Evolutionary conservation across 2,888 invertebrate genomes (phyloP).

Genomic region (Apamea anceps): DNA sequence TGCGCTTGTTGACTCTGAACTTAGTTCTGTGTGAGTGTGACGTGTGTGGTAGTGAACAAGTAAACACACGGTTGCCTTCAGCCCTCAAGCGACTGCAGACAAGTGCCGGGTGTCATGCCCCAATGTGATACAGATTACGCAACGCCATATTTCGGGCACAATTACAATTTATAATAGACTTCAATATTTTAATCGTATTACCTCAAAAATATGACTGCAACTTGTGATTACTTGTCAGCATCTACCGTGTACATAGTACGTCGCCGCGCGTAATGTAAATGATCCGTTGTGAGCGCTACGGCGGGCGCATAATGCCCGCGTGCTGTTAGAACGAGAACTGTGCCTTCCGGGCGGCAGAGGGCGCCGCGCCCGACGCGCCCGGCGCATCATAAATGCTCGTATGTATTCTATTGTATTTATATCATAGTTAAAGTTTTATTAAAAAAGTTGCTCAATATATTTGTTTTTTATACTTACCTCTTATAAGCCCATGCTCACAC

Average conservation of each 20-base stretch:
- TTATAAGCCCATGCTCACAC: neutral
- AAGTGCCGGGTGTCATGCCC: neutral
- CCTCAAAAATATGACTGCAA: slow-evolving; percentile 28
- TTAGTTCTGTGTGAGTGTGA: slow-evolving; percentile 20
- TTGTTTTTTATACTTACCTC: slow-evolving; percentile 42
- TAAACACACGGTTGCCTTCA: slow-evolving; percentile 39
- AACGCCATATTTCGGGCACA: slow-evolving; percentile 28
- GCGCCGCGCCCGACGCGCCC: slow-evolving; percentile 72
- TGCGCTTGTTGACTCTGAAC: slow-evolving; percentile 1
- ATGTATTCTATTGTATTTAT: slow-evolving; percentile 88
- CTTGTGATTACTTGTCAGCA: slow-evolving; percentile 49
- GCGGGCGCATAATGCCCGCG: slow-evolving; percentile 67
- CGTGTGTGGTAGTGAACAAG: slow-evolving; percentile 31
- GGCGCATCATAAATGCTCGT: slow-evolving; percentile 86
- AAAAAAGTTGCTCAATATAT: slow-evolving; percentile 88
- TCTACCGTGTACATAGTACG: slow-evolving; percentile 54
- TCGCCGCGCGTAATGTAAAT: slow-evolving; percentile 57
- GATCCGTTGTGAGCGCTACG: slow-evolving; percentile 49
- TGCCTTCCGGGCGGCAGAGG: slow-evolving; percentile 81
- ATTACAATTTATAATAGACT: slow-evolving; percentile 22
- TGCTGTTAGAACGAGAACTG: slow-evolving; percentile 76
- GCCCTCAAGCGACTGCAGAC: neutral
- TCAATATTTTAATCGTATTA: slow-evolving; percentile 30
- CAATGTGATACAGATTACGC: neutral
- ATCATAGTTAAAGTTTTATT: slow-evolving; percentile 88